Percentiles rank a stretch among this genome's conserved stretches.
These are phyloP conservation scores for Hymenopus coronatus DNA, from an alignment of 2,888 invertebrate genomes.

Conservation along the genomic window DNA sequence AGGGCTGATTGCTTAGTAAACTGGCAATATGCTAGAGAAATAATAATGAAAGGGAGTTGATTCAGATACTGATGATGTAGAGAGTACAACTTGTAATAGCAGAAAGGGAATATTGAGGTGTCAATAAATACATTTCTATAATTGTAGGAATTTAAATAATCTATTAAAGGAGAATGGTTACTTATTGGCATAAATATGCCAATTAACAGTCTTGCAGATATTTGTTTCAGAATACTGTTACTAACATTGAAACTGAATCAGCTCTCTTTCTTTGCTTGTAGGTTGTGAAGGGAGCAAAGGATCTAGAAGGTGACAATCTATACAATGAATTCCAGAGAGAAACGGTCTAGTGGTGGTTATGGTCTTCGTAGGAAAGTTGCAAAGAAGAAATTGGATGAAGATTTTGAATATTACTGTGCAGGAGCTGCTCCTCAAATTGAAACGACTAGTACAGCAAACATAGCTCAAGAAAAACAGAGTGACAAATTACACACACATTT, in stretches of 20 bases:
- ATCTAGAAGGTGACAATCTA: not conserved
- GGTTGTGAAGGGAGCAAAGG: slow-evolving; percentile 26
- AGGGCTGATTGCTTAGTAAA: too few relatives aligned
- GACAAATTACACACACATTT: not conserved
- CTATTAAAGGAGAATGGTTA: not conserved
- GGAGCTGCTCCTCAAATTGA: slow-evolving; percentile 19
- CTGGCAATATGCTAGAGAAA: too few relatives aligned
- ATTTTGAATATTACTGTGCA: slow-evolving; percentile 36
- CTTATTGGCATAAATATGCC: not conserved
- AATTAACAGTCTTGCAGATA: not conserved
- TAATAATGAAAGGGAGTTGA: slow-evolving; percentile 27
- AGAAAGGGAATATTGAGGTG: too few relatives aligned
- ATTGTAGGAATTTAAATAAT: not conserved
- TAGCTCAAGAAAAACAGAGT: not conserved
- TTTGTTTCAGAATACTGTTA: not conserved
- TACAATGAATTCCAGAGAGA: slow-evolving; percentile 32
- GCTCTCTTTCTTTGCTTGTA: slow-evolving; percentile 32
- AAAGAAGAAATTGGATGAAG: slow-evolving; percentile 34
- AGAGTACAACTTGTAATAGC: not conserved
- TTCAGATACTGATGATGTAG: slow-evolving; percentile 8
- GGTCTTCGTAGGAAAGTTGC: slow-evolving; percentile 33
- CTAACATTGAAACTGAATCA: slow-evolving; percentile 29
- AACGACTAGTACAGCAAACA: not conserved
- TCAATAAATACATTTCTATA: not conserved
- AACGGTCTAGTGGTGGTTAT: slow-evolving; percentile 33